These are phyloP conservation scores for Clavelina lepadiformis DNA, from an alignment of 23 tunicate species.

Conservation along the genomic window DNA sequence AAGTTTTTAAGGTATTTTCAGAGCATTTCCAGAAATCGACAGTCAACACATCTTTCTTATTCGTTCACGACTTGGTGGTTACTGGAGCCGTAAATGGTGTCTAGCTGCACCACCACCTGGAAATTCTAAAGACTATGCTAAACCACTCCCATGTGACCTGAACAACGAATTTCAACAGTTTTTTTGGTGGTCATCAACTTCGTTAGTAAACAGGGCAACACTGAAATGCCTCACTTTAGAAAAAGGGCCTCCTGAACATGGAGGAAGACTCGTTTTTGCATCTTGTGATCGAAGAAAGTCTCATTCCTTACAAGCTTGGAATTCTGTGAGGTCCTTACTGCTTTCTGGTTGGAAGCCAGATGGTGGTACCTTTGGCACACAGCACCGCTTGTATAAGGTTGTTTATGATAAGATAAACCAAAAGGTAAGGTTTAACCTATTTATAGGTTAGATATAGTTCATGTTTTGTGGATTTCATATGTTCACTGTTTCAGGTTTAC, in stretches of 20 bases:
- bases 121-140: constrained; percentile 1
- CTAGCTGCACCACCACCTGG: neutral
- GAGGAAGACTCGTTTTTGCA: constrained; percentile 9
- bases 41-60: constrained; percentile 36
- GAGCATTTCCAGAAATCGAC: constrained; percentile 30
- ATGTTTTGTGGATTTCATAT: neutral
- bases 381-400: constrained; percentile 2
- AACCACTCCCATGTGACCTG: constrained; percentile 28
- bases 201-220: constrained; percentile 37
- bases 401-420: constrained; percentile 1
- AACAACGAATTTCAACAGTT: constrained; percentile 46
- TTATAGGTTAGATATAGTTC: neutral
- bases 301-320: constrained; percentile 19
- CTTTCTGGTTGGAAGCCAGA: constrained; percentile 24
- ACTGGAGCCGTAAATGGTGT: constrained; percentile 8
- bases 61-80: constrained; percentile 17
- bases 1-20: neutral
- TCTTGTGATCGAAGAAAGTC: constrained; percentile 17
- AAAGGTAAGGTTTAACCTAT: neutral
- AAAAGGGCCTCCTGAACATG: constrained; percentile 22
- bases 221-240: constrained; percentile 28
- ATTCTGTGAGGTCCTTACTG: neutral
- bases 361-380: neutral
- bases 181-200: constrained; percentile 45
- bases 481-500: constrained; percentile 13